A percentile compares a stretch with the other conserved stretches of the same genome.
Conservation (phyloP, 2,888 invertebrate species). For the Idaea dimidiata region DNA sequence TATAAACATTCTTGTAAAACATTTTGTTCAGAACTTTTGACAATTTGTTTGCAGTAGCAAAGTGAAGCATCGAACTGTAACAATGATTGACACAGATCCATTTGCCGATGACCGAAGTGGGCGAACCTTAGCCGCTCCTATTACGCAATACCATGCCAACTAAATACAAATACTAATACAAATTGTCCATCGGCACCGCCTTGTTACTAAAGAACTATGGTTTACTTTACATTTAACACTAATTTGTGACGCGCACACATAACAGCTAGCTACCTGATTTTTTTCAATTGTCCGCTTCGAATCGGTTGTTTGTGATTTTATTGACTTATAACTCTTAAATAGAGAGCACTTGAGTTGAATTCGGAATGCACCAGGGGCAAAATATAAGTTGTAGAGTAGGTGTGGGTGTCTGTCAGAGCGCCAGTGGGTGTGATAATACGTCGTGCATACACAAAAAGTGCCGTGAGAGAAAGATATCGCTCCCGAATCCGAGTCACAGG, state of each 20-base stretch:
- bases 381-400: conserved; percentile 44
- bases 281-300: conserved; percentile 63
- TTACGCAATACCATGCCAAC: conserved; percentile 57
- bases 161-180: conserved; percentile 37
- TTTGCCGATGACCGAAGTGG: conserved; percentile 44
- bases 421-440: conserved; percentile 77
- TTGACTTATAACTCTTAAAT: conserved; percentile 47
- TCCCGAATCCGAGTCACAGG: conserved; percentile 61
- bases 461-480: conserved; percentile 73
- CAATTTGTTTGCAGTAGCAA: background rate
- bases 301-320: conserved; percentile 41
- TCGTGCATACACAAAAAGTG: conserved; percentile 70
- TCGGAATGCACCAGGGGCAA: conserved; percentile 44
- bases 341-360: conserved; percentile 46
- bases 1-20: conserved; percentile 8
- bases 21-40: background rate
- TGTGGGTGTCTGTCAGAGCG: conserved; percentile 66
- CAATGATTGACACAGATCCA: conserved; percentile 34
- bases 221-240: conserved; percentile 56
- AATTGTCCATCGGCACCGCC: conserved; percentile 33
- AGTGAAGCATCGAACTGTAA: background rate
- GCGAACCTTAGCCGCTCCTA: conserved; percentile 44
- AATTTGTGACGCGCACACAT: conserved; percentile 53
- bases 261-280: conserved; percentile 51
- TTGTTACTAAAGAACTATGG: conserved; percentile 49